These are phyloP conservation scores for Pseudochirops corinnae DNA, from an alignment of 2,797 vertebrate genomes.

Conservation along the genomic window DNA sequence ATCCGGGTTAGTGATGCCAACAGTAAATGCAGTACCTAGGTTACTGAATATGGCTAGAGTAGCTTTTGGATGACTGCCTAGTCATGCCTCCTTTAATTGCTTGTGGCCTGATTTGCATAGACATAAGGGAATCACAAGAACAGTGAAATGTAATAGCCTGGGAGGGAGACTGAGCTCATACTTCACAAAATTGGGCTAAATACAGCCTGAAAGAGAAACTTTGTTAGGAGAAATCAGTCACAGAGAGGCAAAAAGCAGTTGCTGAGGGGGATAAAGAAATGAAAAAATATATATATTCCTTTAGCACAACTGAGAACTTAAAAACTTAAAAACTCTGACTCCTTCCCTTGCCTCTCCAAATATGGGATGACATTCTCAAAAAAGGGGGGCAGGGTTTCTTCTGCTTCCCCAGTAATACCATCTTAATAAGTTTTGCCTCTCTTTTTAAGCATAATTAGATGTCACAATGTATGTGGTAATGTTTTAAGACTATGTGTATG, in stretches of 20 bases:
- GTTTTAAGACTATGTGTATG: background rate
- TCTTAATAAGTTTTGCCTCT: background rate
- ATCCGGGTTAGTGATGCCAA: background rate
- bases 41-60: conserved; percentile 31
- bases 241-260: conserved; percentile 24
- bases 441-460: background rate
- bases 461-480: background rate
- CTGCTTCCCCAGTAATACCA: background rate
- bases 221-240: conserved; percentile 17
- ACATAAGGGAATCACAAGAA: conserved; percentile 50
- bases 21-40: conserved; percentile 43
- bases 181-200: conserved; percentile 50
- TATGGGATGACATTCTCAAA: background rate
- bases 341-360: background rate
- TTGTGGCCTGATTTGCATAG: conserved; percentile 60
- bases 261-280: conserved; percentile 35
- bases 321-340: conserved; percentile 20
- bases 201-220: conserved; percentile 42
- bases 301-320: conserved; percentile 37
- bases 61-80: conserved; percentile 44
- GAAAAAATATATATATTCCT: background rate
- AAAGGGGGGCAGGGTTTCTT: background rate
- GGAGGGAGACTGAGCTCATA: conserved; percentile 8
- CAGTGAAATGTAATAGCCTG: conserved; percentile 50
- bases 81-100: conserved; percentile 26